A percentile compares a stretch with the other conserved stretches of the same genome.
Conservation (phyloP, 2,888 invertebrate genomes). For the Pachymerium ferrugineum region DNA sequence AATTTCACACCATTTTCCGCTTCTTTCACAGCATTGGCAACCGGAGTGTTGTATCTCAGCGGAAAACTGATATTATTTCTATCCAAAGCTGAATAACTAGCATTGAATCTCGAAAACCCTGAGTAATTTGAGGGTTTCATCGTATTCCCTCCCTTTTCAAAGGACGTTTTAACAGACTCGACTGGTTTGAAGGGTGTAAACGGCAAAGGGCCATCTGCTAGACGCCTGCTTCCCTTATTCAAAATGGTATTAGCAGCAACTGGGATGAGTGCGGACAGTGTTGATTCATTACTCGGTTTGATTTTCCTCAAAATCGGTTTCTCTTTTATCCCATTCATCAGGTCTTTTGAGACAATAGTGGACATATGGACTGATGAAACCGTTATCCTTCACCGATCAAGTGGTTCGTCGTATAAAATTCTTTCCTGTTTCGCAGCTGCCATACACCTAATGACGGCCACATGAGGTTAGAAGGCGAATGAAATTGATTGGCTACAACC, state of each 20-base stretch:
- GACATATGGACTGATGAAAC: not conserved
- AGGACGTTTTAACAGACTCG: not conserved
- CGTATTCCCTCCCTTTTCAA: not conserved
- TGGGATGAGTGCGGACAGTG: not conserved
- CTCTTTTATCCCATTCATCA: not conserved
- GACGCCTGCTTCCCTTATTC: not conserved
- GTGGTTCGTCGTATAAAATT: not conserved
- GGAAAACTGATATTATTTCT: not conserved
- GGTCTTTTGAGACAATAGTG: not conserved
- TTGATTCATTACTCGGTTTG: not conserved
- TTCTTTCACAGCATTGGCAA: not conserved
- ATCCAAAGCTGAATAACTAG: not conserved
- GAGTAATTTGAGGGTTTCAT: not conserved
- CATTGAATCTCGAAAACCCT: not conserved
- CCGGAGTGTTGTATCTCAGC: not conserved
- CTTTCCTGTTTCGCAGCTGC: constrained; percentile 2
- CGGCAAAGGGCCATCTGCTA: constrained; percentile 1
- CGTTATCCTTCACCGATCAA: not conserved
- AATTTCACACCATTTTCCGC: not conserved
- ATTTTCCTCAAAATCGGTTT: not conserved
- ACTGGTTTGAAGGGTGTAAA: not conserved
- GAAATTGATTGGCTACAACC: not conserved
- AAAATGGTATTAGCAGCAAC: not conserved
- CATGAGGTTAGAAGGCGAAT: constrained; percentile 9
- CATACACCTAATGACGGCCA: not conserved